Conservation (phyloP, 2,888 invertebrate genomes). For the Noctuana brunneofusca region DNA sequence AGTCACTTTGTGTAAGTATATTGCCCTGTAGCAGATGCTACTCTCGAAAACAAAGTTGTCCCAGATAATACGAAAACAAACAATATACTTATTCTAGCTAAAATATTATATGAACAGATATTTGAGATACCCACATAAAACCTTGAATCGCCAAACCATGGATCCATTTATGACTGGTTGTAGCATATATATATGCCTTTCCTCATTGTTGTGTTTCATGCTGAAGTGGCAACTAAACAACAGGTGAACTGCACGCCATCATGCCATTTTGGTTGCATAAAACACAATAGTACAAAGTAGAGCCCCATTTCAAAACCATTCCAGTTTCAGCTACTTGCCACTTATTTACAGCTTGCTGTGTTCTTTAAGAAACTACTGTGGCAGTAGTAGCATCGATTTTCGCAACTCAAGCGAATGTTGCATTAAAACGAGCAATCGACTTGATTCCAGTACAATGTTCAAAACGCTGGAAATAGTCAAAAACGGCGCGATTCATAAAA, state of each 20-base stretch:
- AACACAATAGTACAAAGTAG: neutral
- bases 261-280: slow-evolving; percentile 5
- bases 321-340: neutral
- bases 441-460: slow-evolving; percentile 2
- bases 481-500: slow-evolving; percentile 11
- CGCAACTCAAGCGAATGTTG: neutral
- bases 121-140: too few relatives aligned
- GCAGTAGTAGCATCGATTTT: neutral
- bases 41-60: too few relatives aligned
- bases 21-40: too few relatives aligned
- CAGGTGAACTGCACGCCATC: slow-evolving; percentile 9
- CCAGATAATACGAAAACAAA: too few relatives aligned
- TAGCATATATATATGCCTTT: neutral
- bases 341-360: neutral
- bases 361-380: neutral
- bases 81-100: too few relatives aligned
- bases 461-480: slow-evolving; percentile 7
- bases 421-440: neutral
- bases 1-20: too few relatives aligned
- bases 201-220: too few relatives aligned
- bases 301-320: neutral
- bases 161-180: neutral
- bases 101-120: too few relatives aligned
- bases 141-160: too few relatives aligned
- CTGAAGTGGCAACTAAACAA: neutral